These are phyloP conservation scores for Meloidogyne chitwoodi DNA, from an alignment of 1,140 invertebrate species.

Conservation along the genomic window DNA sequence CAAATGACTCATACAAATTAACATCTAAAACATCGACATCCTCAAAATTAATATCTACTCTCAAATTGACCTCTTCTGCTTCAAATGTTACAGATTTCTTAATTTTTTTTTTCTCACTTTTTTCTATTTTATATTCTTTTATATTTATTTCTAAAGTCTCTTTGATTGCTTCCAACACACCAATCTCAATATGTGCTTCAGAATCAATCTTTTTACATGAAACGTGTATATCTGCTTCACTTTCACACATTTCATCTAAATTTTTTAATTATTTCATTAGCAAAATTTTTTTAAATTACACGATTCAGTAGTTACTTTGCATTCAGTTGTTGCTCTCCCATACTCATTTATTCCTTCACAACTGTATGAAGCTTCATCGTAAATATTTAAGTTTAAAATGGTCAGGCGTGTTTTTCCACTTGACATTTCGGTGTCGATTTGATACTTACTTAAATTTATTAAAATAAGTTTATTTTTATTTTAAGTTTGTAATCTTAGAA, in stretches of 20 bases:
- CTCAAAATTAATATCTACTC: conserved; percentile 5
- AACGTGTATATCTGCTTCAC: background rate
- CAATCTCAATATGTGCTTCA: background rate
- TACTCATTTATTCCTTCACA: conserved; percentile 8
- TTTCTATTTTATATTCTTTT: background rate
- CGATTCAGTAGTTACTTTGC: background rate
- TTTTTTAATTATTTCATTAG: too few relatives aligned
- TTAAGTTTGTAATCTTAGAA: too few relatives aligned
- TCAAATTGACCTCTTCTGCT: background rate
- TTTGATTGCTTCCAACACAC: background rate
- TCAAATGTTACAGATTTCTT: background rate
- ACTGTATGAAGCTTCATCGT: background rate
- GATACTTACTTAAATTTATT: background rate
- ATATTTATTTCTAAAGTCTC: background rate
- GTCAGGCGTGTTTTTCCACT: background rate
- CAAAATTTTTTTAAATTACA: background rate
- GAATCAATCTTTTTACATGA: conserved; percentile 2
- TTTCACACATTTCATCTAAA: background rate
- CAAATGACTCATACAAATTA: background rate
- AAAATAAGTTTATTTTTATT: background rate
- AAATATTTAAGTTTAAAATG: background rate
- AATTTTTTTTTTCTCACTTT: background rate
- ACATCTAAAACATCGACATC: conserved; percentile 3
- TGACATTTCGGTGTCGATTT: background rate
- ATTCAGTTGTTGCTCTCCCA: conserved; percentile 1